phyloP scores from a whole-genome alignment of 2,797 vertebrate genomes.

The Gambelia wislizenii region DNA sequence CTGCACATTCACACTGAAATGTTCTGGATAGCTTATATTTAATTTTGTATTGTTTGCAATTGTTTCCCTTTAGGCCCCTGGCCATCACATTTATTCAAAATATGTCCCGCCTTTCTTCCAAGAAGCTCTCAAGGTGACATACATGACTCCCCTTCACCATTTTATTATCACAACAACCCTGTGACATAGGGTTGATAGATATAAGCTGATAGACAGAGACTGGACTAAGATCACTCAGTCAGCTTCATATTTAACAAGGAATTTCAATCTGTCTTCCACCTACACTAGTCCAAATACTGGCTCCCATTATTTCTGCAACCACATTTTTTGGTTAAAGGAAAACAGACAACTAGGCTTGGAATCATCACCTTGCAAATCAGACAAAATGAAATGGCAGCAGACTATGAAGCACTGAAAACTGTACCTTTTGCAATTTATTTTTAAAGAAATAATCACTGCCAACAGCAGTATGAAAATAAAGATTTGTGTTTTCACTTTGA shows the following conservation, averaged over 20 bases:
- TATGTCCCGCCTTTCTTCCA: too few species aligned
- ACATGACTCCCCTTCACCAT: neutral
- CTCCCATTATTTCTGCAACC: neutral
- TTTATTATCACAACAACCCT: neutral
- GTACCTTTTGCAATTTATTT: neutral
- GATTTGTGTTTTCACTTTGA: neutral
- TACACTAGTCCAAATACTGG: neutral
- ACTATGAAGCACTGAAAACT: neutral
- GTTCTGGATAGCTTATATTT: neutral
- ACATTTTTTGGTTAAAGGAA: neutral
- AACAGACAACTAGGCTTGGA: neutral
- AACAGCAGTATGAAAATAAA: neutral
- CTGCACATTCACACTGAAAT: neutral
- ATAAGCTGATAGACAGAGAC: too few species aligned
- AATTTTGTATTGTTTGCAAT: neutral
- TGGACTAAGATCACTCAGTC: neutral
- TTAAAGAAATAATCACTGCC: neutral
- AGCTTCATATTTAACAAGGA: neutral
- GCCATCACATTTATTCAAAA: too few species aligned
- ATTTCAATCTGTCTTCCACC: neutral
- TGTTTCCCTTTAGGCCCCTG: neutral
- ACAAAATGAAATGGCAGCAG: neutral
- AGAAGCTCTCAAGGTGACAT: neutral
- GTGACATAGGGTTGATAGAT: too few species aligned
- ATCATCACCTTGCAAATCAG: constrained; percentile 10